A percentile compares a stretch with the other conserved stretches of the same genome.
phyloP scores from a whole-genome alignment of 1,140 invertebrate genomes.

The Drosophila yakuba region DNA sequence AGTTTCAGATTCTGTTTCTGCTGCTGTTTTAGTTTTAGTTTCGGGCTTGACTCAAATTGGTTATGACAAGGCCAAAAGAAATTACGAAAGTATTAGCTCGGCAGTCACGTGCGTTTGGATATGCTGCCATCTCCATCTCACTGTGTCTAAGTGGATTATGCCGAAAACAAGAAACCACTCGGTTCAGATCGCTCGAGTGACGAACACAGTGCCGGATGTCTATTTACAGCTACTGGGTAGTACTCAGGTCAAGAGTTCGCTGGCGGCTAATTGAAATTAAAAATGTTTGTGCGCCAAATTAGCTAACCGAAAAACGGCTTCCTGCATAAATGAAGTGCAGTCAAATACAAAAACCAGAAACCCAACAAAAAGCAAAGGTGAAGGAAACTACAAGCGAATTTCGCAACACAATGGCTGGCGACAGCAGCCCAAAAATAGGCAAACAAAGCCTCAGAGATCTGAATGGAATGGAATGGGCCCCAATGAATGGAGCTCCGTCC shows the following conservation, averaged over 20 bases:
- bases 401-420: slow-evolving; percentile 42
- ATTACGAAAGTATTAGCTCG: slow-evolving; percentile 71
- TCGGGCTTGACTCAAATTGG: slow-evolving; percentile 52
- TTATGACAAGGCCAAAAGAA: slow-evolving; percentile 66
- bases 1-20: slow-evolving; percentile 7
- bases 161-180: slow-evolving; percentile 11
- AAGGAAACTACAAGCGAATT: slow-evolving; percentile 1
- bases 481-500: slow-evolving; percentile 31
- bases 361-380: slow-evolving; percentile 31
- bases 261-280: slow-evolving; percentile 44
- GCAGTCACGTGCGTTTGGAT: slow-evolving; percentile 49
- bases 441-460: slow-evolving; percentile 53
- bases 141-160: slow-evolving; percentile 31
- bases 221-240: slow-evolving; percentile 29
- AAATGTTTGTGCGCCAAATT: slow-evolving; percentile 62
- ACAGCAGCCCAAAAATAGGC: slow-evolving; percentile 68
- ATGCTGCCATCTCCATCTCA: slow-evolving; percentile 27
- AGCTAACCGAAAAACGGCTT: slow-evolving; percentile 47
- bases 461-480: slow-evolving; percentile 41
- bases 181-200: not conserved
- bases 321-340: slow-evolving; percentile 67
- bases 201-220: slow-evolving; percentile 22
- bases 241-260: slow-evolving; percentile 49
- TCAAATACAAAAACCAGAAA: slow-evolving; percentile 30
- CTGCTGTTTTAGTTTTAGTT: slow-evolving; percentile 26